Percentiles rank a stretch among this genome's conserved stretches.
Evolutionary conservation across 92 coral and sea anemone genomes (phyloP).

Genomic region (Pocillopora meandrina): DNA sequence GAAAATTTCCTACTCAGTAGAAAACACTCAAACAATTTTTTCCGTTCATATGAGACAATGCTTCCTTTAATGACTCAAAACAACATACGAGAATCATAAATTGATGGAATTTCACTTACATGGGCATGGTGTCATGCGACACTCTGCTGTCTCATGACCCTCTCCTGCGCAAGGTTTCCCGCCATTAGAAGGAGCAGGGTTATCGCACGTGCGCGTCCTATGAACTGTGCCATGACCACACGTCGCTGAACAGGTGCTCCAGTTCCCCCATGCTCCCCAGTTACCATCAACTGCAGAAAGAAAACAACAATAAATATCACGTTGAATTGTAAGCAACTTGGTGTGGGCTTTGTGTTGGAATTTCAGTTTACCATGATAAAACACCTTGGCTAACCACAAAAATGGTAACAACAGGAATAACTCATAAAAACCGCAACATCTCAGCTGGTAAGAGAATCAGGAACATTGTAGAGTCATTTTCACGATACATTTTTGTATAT

Average conservation of each 20-base stretch:
- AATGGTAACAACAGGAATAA: too few species aligned
- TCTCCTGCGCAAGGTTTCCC: constrained; percentile 92
- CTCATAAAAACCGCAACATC: too few species aligned
- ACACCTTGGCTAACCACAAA: too few species aligned
- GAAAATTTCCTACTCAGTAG: neutral
- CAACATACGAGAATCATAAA: neutral
- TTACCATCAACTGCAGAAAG: constrained; percentile 75
- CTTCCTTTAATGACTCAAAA: neutral
- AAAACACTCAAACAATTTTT: too few species aligned
- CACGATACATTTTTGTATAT: too few species aligned
- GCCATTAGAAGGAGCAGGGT: constrained; percentile 79
- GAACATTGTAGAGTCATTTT: too few species aligned
- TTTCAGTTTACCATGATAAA: too few species aligned
- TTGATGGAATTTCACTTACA: constrained; percentile 44
- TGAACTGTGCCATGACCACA: constrained; percentile 90
- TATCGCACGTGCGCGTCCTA: constrained; percentile 82
- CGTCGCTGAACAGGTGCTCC: constrained; percentile 88
- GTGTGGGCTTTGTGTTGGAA: neutral
- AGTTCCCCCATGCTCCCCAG: constrained; percentile 94
- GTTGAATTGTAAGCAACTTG: neutral
- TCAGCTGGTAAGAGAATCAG: too few species aligned
- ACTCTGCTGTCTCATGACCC: constrained; percentile 82
- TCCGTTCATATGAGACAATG: neutral
- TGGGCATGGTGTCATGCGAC: constrained; percentile 90
- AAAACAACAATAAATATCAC: neutral